Base-by-base conservation (phyloP, 37 sponge, comb jelly and placozoan species). In the Spongia lamella region DNA sequence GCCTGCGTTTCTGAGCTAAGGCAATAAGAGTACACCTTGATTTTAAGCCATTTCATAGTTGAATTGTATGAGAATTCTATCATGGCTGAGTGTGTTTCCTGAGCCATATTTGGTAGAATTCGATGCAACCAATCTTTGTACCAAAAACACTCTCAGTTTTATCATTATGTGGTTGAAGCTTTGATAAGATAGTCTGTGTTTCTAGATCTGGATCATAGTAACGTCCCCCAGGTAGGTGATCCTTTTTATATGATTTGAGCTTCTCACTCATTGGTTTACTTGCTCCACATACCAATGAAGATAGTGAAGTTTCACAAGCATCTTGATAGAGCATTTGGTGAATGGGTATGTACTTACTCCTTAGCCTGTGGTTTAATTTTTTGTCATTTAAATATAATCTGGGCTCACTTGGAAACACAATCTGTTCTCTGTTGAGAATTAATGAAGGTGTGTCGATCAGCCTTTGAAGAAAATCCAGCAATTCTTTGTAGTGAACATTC, bases 121-220 rank as follows among this genome's bases (percentile, higher is more conserved):
- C 57, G 32, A 47, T 47, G 21, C 24, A 68, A 26, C 69, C 69
- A 68, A 32, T 72, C 57, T 72, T 72, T 19, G 72, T 32, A 30
- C 72, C 72, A 54, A 72, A 72, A 15, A 72, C 72, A 72, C 72
- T 54, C 20, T 72, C 72, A 72, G 72, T 72, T 52, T 32, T 24
- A 72, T 72, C 57, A 32, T 72, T 72, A 30, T 72, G 56, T 72
- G 72, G 72, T 54, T 72, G 56, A 31, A 72, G 72, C 26, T 53
- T 24, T 31, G 72, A 52, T 53, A 54, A 32, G 27, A 54, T 19
- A 9, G 55, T 15, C 27, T 54, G 6, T 21, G 27, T 56, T 30
- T 72, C 57, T 36, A 32, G 29, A 13, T 72, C 39, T 36, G 72
- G 72, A 19, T 72, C 72, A 72, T 29, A 54, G 36, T 72, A 72